A percentile compares a stretch with the other conserved stretches of the same genome.
These are phyloP conservation scores for Drosophila helvetica DNA, from an alignment of 2,888 invertebrate genomes.

Conservation along the genomic window DNA sequence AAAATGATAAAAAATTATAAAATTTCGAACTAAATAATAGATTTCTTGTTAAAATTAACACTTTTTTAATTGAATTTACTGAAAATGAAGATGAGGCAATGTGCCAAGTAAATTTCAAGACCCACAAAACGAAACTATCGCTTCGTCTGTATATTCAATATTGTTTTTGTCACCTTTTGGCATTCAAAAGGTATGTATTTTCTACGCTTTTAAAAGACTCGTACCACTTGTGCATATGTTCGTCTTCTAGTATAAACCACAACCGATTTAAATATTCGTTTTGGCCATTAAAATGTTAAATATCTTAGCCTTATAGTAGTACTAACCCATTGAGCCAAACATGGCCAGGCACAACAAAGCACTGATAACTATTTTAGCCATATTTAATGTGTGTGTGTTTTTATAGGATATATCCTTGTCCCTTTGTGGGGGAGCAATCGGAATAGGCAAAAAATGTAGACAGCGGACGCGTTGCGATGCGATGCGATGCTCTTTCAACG, in stretches of 20 bases:
- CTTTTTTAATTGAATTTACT: not conserved
- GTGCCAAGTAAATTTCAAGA: not conserved
- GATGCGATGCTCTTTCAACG: slow-evolving; percentile 71
- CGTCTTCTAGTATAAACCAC: not conserved
- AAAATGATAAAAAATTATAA: not conserved
- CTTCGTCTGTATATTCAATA: not conserved
- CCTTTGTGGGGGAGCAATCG: slow-evolving; percentile 45
- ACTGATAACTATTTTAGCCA: slow-evolving; percentile 78
- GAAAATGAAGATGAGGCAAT: not conserved
- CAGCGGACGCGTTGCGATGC: slow-evolving; percentile 60
- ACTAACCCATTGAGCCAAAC: slow-evolving; percentile 81
- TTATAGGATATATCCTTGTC: slow-evolving; percentile 38
- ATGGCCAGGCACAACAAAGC: slow-evolving; percentile 79
- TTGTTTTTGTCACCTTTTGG: slow-evolving; percentile 6
- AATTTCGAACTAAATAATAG: not conserved
- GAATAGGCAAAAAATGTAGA: slow-evolving; percentile 21
- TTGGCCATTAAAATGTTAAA: slow-evolving; percentile 9
- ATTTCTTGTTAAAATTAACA: not conserved
- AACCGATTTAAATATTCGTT: slow-evolving; percentile 33
- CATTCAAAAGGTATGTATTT: not conserved
- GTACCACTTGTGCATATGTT: not conserved
- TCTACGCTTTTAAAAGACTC: not conserved
- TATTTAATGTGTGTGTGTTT: slow-evolving; percentile 40
- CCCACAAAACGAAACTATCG: not conserved
- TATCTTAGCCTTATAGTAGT: slow-evolving; percentile 20